Percentiles rank a stretch among this genome's conserved stretches.
These are phyloP conservation scores for Parauchenoglanis punctatus DNA, from an alignment of 2,797 vertebrate genomes.

Conservation along the genomic window DNA sequence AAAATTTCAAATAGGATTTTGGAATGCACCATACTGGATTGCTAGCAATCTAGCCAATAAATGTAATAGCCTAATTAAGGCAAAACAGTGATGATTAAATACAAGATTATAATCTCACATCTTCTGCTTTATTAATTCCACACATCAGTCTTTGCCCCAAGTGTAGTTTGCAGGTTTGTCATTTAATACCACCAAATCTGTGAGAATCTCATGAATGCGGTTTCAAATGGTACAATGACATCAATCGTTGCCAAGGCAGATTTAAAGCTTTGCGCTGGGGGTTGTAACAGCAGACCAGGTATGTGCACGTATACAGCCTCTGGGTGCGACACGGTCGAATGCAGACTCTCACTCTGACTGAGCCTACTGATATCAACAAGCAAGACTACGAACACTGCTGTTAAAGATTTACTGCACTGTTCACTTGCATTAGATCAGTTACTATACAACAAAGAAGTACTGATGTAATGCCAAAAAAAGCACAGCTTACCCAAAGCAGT, in stretches of 20 bases:
- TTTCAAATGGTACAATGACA: background rate
- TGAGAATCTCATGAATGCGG: background rate
- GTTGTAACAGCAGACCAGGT: background rate
- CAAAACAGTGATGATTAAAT: background rate
- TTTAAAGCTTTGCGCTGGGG: background rate
- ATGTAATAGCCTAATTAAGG: background rate
- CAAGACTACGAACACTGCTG: background rate
- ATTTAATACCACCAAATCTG: background rate
- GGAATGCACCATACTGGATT: too few relatives aligned
- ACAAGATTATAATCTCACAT: background rate
- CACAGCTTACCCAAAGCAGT: background rate
- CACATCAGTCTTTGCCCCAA: background rate
- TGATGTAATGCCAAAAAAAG: constrained; percentile 1
- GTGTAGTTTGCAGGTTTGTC: background rate
- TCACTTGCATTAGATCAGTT: background rate
- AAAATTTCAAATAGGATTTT: background rate
- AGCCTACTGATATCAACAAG: background rate
- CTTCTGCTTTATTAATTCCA: background rate
- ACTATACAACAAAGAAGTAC: background rate
- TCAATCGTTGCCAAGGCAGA: background rate
- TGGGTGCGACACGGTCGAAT: background rate
- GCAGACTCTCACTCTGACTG: background rate
- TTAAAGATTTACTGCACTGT: background rate
- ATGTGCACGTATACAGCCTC: background rate
- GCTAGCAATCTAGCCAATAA: background rate